Conservation (phyloP, 2,113 vertebrate genomes). For the Clarias macrocephalus region DNA sequence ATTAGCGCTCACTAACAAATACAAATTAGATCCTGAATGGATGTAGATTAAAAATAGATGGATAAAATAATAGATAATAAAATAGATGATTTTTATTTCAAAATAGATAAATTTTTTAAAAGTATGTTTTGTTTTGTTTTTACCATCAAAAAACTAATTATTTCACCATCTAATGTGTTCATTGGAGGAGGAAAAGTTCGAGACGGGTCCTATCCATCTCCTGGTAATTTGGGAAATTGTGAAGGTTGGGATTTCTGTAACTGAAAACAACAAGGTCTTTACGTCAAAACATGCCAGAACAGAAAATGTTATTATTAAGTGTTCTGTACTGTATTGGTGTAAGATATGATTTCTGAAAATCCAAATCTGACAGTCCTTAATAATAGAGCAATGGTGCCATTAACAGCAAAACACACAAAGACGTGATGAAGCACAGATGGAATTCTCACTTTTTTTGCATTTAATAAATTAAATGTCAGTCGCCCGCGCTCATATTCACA, state of each 20-base stretch:
- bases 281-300: neutral
- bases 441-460: conserved; percentile 52
- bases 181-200: neutral
- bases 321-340: neutral
- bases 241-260: neutral
- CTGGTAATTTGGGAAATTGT: too few species aligned
- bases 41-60: too few species aligned
- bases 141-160: neutral
- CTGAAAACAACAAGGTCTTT: neutral
- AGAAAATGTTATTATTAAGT: neutral
- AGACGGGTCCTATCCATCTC: neutral
- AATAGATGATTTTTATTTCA: too few species aligned
- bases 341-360: neutral
- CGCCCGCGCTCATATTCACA: conserved; percentile 35
- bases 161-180: neutral
- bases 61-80: too few species aligned
- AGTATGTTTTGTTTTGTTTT: too few species aligned
- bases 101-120: too few species aligned
- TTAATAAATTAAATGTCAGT: conserved; percentile 27
- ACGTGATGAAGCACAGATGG: conserved; percentile 63
- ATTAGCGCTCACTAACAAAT: too few species aligned
- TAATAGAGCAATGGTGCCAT: conserved; percentile 25
- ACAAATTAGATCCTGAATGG: neutral
- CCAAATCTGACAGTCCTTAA: neutral
- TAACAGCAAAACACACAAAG: conserved; percentile 59